Conservation (phyloP, 2,797 vertebrate genomes). For the Myotis myotis region DNA sequence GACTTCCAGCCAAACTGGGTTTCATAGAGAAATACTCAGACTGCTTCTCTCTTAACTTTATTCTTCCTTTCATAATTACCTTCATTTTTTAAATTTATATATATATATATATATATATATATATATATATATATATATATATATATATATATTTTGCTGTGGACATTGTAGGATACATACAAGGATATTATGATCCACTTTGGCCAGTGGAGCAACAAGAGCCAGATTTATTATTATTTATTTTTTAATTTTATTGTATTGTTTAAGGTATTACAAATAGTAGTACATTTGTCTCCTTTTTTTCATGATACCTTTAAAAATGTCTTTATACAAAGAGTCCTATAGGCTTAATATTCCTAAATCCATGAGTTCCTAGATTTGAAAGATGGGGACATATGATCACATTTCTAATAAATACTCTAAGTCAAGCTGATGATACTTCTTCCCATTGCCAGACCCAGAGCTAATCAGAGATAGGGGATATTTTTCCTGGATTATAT, state of each 20-base stretch:
- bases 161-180: no score
- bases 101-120: no score
- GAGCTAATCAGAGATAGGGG: not conserved
- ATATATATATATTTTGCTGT: no score
- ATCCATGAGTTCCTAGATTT: not conserved
- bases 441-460: not conserved
- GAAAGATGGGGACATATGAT: not conserved
- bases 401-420: not conserved
- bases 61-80: not conserved
- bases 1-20: constrained; percentile 15
- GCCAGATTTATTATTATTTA: no score
- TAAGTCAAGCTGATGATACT: not conserved
- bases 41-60: not conserved
- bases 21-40: constrained; percentile 31
- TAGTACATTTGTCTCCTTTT: no score
- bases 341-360: not conserved
- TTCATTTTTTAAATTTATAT: not conserved
- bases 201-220: no score
- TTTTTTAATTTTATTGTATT: no score
- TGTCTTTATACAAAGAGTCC: not conserved
- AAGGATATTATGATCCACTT: no score
- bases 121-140: no score
- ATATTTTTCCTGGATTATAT: not conserved
- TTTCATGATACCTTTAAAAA: not conserved
- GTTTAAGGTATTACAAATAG: no score